Conservation (phyloP, 2,888 invertebrate genomes). For the Meandrusa payeni region DNA sequence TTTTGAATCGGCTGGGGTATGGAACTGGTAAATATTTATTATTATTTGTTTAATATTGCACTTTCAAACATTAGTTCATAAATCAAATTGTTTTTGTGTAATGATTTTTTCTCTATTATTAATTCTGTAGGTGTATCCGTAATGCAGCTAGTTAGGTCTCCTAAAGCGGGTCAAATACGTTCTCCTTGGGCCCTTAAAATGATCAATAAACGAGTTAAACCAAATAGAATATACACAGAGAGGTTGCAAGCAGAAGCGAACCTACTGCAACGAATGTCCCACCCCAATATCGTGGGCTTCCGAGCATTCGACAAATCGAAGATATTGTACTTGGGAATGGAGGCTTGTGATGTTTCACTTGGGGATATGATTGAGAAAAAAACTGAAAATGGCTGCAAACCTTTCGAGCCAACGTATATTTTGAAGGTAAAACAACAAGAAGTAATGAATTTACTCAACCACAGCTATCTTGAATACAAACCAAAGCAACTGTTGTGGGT, state of each 20-base stretch:
- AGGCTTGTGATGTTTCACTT: slow-evolving; percentile 86
- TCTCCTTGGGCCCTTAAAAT: slow-evolving; percentile 95
- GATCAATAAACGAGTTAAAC: slow-evolving; percentile 77
- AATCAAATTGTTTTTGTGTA: background rate
- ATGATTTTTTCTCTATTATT: slow-evolving; percentile 24
- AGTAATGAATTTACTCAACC: too few species aligned
- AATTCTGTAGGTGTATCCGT: slow-evolving; percentile 89
- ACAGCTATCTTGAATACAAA: too few species aligned
- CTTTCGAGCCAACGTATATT: slow-evolving; percentile 83
- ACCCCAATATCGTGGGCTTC: slow-evolving; percentile 92
- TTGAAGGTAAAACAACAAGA: slow-evolving; percentile 79
- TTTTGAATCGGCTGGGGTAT: slow-evolving; percentile 86
- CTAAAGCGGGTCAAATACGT: slow-evolving; percentile 82
- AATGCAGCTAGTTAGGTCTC: slow-evolving; percentile 87
- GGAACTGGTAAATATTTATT: slow-evolving; percentile 82
- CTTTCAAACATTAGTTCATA: background rate
- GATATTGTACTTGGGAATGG: slow-evolving; percentile 87
- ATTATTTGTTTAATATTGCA: background rate
- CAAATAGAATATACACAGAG: slow-evolving; percentile 64
- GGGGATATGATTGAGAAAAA: slow-evolving; percentile 88
- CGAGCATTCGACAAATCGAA: slow-evolving; percentile 74
- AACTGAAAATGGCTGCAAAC: slow-evolving; percentile 75
- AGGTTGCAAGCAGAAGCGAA: slow-evolving; percentile 87
- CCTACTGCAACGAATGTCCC: slow-evolving; percentile 84
- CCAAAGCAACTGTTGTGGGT: too few species aligned